Evolutionary conservation across 1,140 invertebrate genomes (phyloP).

Genomic region (Melitaea cinxia): DNA sequence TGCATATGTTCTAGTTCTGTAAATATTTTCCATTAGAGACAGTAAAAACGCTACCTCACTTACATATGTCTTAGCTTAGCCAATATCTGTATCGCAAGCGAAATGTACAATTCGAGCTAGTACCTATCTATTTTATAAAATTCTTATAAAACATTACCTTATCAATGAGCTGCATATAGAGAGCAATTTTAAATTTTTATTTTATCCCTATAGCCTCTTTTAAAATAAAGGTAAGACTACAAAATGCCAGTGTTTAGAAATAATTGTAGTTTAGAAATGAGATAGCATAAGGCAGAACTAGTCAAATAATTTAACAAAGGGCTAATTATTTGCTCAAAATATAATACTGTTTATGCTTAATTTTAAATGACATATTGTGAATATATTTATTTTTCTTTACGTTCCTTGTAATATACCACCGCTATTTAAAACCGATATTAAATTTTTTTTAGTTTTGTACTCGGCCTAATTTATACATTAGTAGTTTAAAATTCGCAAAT

Average conservation of each 20-base stretch:
- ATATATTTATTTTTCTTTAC: slow-evolving; percentile 36
- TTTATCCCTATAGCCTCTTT: slow-evolving; percentile 14
- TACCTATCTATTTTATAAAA: slow-evolving; percentile 25
- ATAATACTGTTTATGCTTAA: slow-evolving; percentile 28
- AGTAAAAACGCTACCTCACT: slow-evolving; percentile 80
- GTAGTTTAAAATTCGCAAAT: slow-evolving; percentile 17
- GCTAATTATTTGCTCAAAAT: slow-evolving; percentile 63
- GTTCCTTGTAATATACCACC: slow-evolving; percentile 38
- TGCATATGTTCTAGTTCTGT: slow-evolving; percentile 70
- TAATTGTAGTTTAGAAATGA: slow-evolving; percentile 54
- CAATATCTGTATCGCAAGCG: slow-evolving; percentile 54
- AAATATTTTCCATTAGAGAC: slow-evolving; percentile 78
- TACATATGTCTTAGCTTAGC: slow-evolving; percentile 76
- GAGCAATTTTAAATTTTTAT: neutral
- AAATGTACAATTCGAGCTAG: slow-evolving; percentile 32
- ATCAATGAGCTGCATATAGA: neutral
- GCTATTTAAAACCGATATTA: slow-evolving; percentile 17
- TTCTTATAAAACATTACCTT: slow-evolving; percentile 12
- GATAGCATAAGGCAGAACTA: slow-evolving; percentile 66
- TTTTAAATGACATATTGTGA: slow-evolving; percentile 31
- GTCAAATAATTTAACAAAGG: slow-evolving; percentile 70
- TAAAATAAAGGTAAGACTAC: slow-evolving; percentile 57
- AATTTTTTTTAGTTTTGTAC: slow-evolving; percentile 19
- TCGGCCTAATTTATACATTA: slow-evolving; percentile 35
- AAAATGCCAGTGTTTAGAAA: slow-evolving; percentile 73